A percentile compares a stretch with the other conserved stretches of the same genome.
Conservation (phyloP, 2,888 invertebrate species). For the Eugnorisma glareosa region DNA sequence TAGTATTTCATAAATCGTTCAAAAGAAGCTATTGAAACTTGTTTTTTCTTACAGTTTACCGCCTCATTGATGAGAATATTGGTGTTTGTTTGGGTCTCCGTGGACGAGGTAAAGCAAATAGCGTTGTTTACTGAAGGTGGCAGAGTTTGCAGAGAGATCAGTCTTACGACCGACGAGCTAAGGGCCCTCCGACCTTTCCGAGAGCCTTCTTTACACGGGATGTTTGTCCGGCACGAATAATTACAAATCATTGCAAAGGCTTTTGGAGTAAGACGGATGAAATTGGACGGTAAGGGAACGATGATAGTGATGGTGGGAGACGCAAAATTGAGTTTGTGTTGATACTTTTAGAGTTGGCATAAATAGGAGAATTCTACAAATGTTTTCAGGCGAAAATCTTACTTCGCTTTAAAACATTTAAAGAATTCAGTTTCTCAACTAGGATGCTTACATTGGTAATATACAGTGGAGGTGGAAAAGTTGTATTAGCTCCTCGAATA, state of each 20-base stretch:
- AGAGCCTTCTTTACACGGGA: slow-evolving; percentile 48
- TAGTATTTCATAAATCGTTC: slow-evolving; percentile 54
- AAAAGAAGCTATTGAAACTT: slow-evolving; percentile 46
- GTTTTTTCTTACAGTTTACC: slow-evolving; percentile 66
- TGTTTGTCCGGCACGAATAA: slow-evolving; percentile 60
- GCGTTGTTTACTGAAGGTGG: slow-evolving; percentile 77
- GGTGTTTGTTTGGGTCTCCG: slow-evolving; percentile 80
- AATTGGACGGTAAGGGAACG: slow-evolving; percentile 36
- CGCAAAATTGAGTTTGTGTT: slow-evolving; percentile 6
- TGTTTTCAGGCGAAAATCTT: background rate
- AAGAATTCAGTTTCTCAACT: background rate
- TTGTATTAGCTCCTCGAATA: background rate
- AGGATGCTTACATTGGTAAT: background rate
- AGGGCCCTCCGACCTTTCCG: slow-evolving; percentile 53
- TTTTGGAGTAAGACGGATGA: slow-evolving; percentile 34
- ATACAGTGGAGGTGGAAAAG: background rate
- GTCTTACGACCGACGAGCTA: slow-evolving; percentile 63
- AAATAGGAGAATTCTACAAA: background rate
- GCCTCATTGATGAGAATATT: slow-evolving; percentile 77
- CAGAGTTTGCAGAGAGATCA: slow-evolving; percentile 77
- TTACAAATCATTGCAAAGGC: slow-evolving; percentile 55
- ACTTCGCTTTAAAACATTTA: background rate
- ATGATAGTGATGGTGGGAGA: slow-evolving; percentile 1
- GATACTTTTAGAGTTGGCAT: background rate
- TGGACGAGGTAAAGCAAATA: slow-evolving; percentile 79